phyloP scores from a whole-genome alignment of 2,113 vertebrate species.

The Vombatus ursinus region DNA sequence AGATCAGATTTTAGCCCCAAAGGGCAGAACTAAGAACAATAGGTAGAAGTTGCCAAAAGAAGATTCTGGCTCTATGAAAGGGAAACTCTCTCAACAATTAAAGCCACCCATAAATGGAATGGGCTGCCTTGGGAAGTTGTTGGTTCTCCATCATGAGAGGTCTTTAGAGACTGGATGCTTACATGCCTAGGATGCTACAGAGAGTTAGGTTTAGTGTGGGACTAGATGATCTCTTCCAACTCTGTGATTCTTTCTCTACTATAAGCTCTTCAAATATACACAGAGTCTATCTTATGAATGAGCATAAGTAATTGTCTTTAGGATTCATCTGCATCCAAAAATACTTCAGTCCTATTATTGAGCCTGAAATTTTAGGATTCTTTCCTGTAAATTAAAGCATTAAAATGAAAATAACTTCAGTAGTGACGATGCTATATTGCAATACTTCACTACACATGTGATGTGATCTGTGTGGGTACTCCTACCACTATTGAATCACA shows the following conservation, averaged over 20 bases:
- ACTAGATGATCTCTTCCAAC: not conserved
- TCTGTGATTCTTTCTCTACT: not conserved
- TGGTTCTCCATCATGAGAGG: not conserved
- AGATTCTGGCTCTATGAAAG: no score
- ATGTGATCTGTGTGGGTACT: not conserved
- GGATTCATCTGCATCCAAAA: not conserved
- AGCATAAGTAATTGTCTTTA: not conserved
- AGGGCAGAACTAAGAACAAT: no score
- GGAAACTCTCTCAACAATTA: no score
- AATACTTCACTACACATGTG: not conserved
- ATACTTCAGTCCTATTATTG: not conserved
- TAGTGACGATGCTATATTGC: not conserved
- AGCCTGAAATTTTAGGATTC: not conserved
- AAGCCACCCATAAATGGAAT: not conserved
- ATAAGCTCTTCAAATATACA: not conserved
- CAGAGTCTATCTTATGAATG: not conserved
- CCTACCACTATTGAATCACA: not conserved
- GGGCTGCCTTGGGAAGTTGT: not conserved
- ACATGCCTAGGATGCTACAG: not conserved
- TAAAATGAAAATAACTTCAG: not conserved
- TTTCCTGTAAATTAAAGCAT: not conserved
- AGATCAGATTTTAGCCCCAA: no score
- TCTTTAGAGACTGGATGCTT: not conserved
- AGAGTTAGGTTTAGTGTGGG: not conserved
- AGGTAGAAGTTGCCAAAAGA: no score